Evolutionary conservation across 2,888 invertebrate species (phyloP), one percentile per base, ranked within the genome.

Genomic region (Hanleya hanleyi): DNA sequence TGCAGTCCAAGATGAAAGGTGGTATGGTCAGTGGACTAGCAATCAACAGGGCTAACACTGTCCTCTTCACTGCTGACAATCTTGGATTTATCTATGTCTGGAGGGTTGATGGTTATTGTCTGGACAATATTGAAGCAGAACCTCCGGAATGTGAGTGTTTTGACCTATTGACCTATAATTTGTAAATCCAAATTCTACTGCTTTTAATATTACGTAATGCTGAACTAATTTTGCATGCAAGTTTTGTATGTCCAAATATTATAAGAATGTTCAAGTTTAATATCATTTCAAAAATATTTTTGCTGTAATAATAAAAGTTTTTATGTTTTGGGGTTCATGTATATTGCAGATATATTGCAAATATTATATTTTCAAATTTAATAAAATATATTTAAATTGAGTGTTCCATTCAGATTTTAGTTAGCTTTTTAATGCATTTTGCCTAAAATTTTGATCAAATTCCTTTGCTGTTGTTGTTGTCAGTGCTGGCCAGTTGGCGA

Each of bases 21-120:
- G 85, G 81, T 7, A 83, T 84, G 83, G 83, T 90, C 51, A 87
- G 84, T 51, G 79, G 81, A 0, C 81, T 89, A 80, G 83, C 81
- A 36, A 77, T 84, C 33, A 86, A 86, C 73, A 81, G 81, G 49
- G 72, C 70, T 36, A 84, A 89, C 79, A 84, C 81, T 5, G 57
- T 85, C 35, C 80, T 91, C 65, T 83, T 87, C 67, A 82, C 84
- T 6, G 87, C 86, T 7, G 91, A 91, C 80, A 89, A 84, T 71
- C 75, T 78, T 50, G 91, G 91, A 7, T 90, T 90, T 76, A 82
- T 91, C 68, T 87, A 84, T 72, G 81, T 86, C 32, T 91, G 89
- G 87, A 83, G 88, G 72, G 84, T 91, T 29, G 82, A 86, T 33
- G 81, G 82, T 15, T 90, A 90, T 79, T 88, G 88, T 71, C 69